Evolutionary conservation across 2,113 vertebrate genomes (phyloP), one percentile per base, ranked within the genome.

Genomic region (Ammospiza caudacuta): DNA sequence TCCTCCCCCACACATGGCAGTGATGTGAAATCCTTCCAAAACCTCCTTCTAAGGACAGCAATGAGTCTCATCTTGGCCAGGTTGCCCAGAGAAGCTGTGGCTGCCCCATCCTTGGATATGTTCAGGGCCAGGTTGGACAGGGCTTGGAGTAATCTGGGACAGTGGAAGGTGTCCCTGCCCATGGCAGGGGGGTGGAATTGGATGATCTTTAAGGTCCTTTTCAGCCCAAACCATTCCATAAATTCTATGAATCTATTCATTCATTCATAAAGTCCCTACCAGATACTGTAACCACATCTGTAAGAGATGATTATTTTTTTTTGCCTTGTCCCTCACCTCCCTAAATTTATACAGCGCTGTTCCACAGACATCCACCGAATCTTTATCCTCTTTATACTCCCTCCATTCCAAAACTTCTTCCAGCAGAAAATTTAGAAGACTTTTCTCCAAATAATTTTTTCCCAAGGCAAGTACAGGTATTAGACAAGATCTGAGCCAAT

Each of bases 61-160:
- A n/a, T 16, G 22, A 47, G 62, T 35, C 67, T 74, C 83, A 28
- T 33, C 17, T 44, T 22, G 21, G 37, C 25, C 83, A 49, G 24
- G 23, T 2, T 75, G 1, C 29, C 12, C 35, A 12, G 21, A 68
- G 72, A 18, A 76, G 62, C 1, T 31, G 44, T 59, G 62, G 27
- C 1, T 44, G 25, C 6, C 5, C 62, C 44, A 68, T 18, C 21
- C 17, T 11, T 68, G 46, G 37, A 37, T 68, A 14, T 37, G 27
- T 7, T 0, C 63, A 37, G 31, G 27, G 18, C 46, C 18, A 8
- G 37, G 15, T 0, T 52, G 37, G 27, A 52, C 0, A 0, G 11
- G 12, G 27, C 6, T 68, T 22, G 6, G 22, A 44, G 27, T 0
- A 61, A 5, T 0, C 11, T 52, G 54, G 46, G 9, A 5, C 5